Base-by-base conservation (phyloP, 2,888 invertebrate species). In the Cataglyphis altisquamis region DNA sequence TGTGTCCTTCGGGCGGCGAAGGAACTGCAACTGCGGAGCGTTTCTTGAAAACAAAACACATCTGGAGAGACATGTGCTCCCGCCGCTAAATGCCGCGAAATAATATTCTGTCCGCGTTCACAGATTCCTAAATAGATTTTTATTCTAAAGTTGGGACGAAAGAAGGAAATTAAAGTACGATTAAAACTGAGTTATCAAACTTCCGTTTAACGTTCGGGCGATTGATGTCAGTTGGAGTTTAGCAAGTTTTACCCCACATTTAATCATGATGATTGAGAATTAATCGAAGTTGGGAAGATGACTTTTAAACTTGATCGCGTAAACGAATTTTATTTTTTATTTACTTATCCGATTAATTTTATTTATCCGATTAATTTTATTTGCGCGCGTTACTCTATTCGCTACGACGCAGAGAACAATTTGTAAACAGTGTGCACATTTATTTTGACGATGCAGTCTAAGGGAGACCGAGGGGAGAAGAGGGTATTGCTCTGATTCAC, bases 281-380 rank as follows among this genome's bases (percentile, higher is more conserved):
- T 60, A 60, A 80, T 72, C 45, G 36, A 21, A 57, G 21, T 55
- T 68, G 12, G n/a, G 15, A 32, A 41, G 32, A 41, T 52, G 72
- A 25, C 5, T 18, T 63, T 60, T 15, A 36, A 80, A 68, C 57
- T 32, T 12, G 60, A 32, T 78, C 36, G 18, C 18, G 8, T 45
- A 25, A 70, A 12, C 21, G 60, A 72, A 72, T 80, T 72, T 80
- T 25, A 64, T 52, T 18, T 48, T 18, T 52, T 25, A 64, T 52
- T 18, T 48, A 18, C 39, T 57, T 12, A 41, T 57, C 25, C 25
- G 25, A 25, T 32, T 32, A 32, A 4, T 32, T 32, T 45, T 70
- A 25, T 10, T n/a, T 9, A 45, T 77, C 15, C 57, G 68, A 70
- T 70, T 78, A 45, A 78, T 57, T 57, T 70, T 21, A 70, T 57